These are phyloP conservation scores for Theonella swinhoei DNA, from an alignment of 37 sponge, comb jelly and placozoan species.

Conservation along the genomic window DNA sequence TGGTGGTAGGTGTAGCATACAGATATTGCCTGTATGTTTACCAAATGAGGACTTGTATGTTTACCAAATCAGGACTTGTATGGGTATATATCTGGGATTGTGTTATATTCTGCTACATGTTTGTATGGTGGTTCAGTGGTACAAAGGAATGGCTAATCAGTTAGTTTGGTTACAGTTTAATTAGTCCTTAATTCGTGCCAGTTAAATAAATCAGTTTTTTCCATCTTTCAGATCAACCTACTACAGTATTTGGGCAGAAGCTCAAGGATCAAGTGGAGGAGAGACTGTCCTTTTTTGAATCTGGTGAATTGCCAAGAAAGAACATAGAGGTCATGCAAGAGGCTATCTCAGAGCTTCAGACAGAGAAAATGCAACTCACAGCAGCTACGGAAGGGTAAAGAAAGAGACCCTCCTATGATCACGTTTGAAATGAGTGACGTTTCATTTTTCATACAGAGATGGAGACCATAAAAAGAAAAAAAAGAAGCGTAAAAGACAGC, in stretches of 20 bases:
- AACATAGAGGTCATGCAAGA: conserved; percentile 97
- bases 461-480: conserved; percentile 70
- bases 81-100: not conserved
- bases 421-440: not conserved
- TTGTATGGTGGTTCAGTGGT: not conserved
- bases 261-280: conserved; percentile 97
- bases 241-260: conserved; percentile 89
- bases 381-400: conserved; percentile 18
- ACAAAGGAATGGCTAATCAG: no score
- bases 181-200: no score
- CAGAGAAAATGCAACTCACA: conserved; percentile 24
- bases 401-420: no score
- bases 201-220: no score
- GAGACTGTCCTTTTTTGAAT: conserved; percentile 93
- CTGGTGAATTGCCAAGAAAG: conserved; percentile 86
- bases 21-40: no score
- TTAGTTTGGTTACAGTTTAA: no score
- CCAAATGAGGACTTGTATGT: no score
- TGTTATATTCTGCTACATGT: not conserved
- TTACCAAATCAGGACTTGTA: no score
- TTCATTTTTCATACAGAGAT: not conserved
- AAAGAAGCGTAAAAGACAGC: conserved; percentile 62
- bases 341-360: conserved; percentile 71
- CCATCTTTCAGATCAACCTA: conserved; percentile 67
- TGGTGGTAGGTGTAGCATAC: conserved; percentile 56